Conservation (phyloP, 2,113 vertebrate species). For the Glaucomys volans region DNA sequence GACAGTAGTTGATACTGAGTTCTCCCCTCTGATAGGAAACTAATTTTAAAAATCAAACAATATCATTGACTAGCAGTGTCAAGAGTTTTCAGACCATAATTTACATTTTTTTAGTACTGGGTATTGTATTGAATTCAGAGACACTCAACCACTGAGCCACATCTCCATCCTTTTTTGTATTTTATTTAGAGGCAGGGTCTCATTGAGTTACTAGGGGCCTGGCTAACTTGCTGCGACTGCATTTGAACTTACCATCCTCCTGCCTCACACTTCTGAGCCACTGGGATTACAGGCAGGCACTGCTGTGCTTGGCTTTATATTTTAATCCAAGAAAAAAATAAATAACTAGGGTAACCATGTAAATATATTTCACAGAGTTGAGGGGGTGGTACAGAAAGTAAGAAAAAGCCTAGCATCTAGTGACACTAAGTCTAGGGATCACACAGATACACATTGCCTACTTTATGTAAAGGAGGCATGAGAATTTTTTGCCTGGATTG, state of each 20-base stretch:
- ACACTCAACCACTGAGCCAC: too few relatives aligned
- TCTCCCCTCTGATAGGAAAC: background rate
- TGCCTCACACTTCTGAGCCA: too few relatives aligned
- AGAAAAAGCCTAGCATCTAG: background rate
- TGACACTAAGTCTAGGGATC: background rate
- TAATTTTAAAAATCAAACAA: constrained; percentile 26
- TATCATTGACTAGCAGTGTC: background rate
- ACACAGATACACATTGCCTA: background rate
- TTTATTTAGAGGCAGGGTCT: too few relatives aligned
- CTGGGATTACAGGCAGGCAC: too few relatives aligned
- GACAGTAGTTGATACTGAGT: background rate
- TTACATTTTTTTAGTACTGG: background rate
- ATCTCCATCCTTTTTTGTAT: too few relatives aligned
- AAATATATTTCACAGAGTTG: constrained; percentile 29
- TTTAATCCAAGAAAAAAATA: background rate
- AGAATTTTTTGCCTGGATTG: background rate
- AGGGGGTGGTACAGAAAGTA: background rate
- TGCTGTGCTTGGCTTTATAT: too few relatives aligned
- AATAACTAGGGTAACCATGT: background rate
- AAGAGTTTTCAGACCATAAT: constrained; percentile 22
- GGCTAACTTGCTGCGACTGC: too few relatives aligned
- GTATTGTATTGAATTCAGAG: too few relatives aligned
- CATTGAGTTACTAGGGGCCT: too few relatives aligned
- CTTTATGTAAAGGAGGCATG: background rate
- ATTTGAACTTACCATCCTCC: too few relatives aligned